Evolutionary conservation across 2,888 invertebrate species (phyloP).

Genomic region (Sicus ferrugineus): DNA sequence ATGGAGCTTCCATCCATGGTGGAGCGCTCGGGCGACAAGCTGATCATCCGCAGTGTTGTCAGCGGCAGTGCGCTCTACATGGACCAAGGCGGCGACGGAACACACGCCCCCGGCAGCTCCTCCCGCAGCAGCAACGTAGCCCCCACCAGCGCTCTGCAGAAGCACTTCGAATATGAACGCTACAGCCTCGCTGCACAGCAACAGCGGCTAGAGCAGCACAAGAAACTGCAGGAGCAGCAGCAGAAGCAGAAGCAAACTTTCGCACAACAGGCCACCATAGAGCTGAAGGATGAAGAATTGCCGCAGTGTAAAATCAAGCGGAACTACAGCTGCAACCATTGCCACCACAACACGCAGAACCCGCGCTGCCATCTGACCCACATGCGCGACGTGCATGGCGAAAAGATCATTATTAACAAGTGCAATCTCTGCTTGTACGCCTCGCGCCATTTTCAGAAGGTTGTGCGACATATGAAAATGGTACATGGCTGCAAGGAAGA

Average conservation of each 20-base stretch:
- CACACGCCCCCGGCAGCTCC: slow-evolving; percentile 17
- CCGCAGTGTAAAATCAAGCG: slow-evolving; percentile 84
- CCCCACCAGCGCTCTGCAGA: slow-evolving; percentile 44
- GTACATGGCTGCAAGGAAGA: slow-evolving; percentile 70
- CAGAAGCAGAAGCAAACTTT: too few species aligned
- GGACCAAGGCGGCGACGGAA: slow-evolving; percentile 51
- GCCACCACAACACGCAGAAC: slow-evolving; percentile 83
- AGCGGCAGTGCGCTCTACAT: slow-evolving; percentile 69
- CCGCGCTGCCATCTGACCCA: slow-evolving; percentile 84
- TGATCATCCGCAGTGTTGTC: slow-evolving; percentile 71
- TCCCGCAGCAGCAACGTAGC: slow-evolving; percentile 26
- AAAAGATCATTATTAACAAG: slow-evolving; percentile 82
- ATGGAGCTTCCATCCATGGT: slow-evolving; percentile 72
- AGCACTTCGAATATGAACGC: slow-evolving; percentile 53
- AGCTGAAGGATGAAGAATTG: slow-evolving; percentile 68
- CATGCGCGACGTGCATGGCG: slow-evolving; percentile 80
- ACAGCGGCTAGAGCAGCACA: slow-evolving; percentile 48
- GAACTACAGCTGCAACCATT: slow-evolving; percentile 82
- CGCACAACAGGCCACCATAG: slow-evolving; percentile 44
- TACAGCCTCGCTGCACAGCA: slow-evolving; percentile 46
- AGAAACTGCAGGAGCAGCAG: slow-evolving; percentile 42
- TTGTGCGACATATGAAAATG: slow-evolving; percentile 83
- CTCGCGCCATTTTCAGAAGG: slow-evolving; percentile 86
- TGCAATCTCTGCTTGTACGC: slow-evolving; percentile 89
- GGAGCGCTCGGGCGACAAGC: slow-evolving; percentile 70